Base-by-base conservation (phyloP, 2,797 vertebrate species). In the Crenuchus spilurus region DNA sequence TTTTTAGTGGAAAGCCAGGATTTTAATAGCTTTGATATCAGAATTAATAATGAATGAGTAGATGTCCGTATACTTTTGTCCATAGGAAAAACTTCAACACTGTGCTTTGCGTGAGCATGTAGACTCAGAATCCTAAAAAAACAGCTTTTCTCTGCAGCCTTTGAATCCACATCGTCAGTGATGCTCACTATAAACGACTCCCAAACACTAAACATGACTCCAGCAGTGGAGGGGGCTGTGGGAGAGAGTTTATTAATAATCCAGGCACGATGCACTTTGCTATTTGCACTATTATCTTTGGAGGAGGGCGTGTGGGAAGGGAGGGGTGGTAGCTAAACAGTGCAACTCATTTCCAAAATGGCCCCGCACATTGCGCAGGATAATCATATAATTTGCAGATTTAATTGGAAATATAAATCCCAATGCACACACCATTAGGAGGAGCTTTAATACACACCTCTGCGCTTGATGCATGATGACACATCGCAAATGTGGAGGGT, bases 341-440 rank as follows among this genome's bases (percentile, higher is more conserved):
- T 66, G 75, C 85, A 85, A 84, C 87, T 84, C 81, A 75, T 88
- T 92, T 92, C 82, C 84, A 92, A 90, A 92, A 91, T 86, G 86
- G 87, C 86, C 85, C 84, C 75, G 87, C 87, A 84, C 84, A 83
- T 84, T 82, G 87, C 83, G 74, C 82, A 80, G 84, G 87, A 91
- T 92, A 92, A 92, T 93, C 91, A 91, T 92, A 91, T 93, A 87
- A 93, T 93, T 93, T 93, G 91, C 88, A 86, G 88, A 92, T 89
- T 91, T 93, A 93, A 93, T 93, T 92, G 92, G 90, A 93, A 93
- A 91, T 92, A 91, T 92, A 91, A 92, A 92, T 93, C 89, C 90
- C 86, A 88, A 82, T 76, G 86, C 87, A 86, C 90, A 90, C 69
- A 88, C 88, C 83, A 90, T 91, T 91, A 90, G 84, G 37, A 81